These are phyloP conservation scores for Trissolcus brochymenae DNA, from an alignment of 2,888 invertebrate species.

Conservation along the genomic window DNA sequence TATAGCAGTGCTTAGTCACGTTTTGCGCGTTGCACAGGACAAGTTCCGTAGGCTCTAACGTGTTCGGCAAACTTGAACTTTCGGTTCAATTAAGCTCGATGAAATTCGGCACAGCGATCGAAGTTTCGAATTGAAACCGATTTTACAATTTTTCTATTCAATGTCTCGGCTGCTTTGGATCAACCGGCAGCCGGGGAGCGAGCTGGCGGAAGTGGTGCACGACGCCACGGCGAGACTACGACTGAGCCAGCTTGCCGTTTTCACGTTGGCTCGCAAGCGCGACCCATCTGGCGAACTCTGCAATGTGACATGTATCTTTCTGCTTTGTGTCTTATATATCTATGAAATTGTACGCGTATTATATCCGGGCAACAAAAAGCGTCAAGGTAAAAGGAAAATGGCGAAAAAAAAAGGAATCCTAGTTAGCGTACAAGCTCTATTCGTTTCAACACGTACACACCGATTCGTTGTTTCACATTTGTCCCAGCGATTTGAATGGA, in stretches of 20 bases:
- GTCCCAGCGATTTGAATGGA: slow-evolving; percentile 13
- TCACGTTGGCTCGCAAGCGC: slow-evolving; percentile 40
- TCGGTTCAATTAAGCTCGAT: background rate
- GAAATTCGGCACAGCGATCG: background rate
- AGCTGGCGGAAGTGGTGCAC: slow-evolving; percentile 60
- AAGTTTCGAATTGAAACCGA: background rate
- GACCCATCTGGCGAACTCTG: slow-evolving; percentile 60
- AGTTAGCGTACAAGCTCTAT: slow-evolving; percentile 14
- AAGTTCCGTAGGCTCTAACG: slow-evolving; percentile 5
- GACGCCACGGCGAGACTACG: slow-evolving; percentile 68
- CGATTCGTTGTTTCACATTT: slow-evolving; percentile 16
- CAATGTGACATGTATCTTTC: slow-evolving; percentile 40
- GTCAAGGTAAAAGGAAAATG: background rate
- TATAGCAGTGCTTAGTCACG: slow-evolving; percentile 25
- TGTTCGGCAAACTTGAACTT: background rate
- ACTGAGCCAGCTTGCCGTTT: slow-evolving; percentile 63
- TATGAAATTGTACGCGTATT: slow-evolving; percentile 24
- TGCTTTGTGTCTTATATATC: background rate
- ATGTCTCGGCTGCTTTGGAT: background rate
- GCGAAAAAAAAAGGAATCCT: slow-evolving; percentile 1
- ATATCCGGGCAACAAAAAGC: slow-evolving; percentile 9
- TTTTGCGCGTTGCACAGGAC: slow-evolving; percentile 6
- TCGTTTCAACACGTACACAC: slow-evolving; percentile 1
- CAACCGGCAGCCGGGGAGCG: slow-evolving; percentile 15
- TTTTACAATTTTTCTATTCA: too few relatives aligned